These are phyloP conservation scores for Berghia stephanieae DNA, from an alignment of 1,140 invertebrate genomes.

Conservation along the genomic window DNA sequence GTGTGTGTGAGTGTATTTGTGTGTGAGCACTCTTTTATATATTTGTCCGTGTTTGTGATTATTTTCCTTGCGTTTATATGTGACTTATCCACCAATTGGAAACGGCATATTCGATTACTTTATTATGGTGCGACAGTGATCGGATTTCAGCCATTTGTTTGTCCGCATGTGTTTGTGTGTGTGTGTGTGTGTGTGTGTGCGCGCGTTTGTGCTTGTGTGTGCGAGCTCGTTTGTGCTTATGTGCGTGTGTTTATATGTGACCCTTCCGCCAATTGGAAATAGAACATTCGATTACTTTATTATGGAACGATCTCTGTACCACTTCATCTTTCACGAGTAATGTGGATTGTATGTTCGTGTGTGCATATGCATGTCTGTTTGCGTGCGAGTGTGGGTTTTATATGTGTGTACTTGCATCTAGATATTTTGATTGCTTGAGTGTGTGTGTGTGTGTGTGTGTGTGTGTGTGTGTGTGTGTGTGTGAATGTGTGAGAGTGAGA, in stretches of 20 bases:
- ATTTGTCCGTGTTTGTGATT: not conserved
- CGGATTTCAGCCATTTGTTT: not conserved
- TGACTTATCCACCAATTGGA: too few species aligned
- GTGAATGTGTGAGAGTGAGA: slow-evolving; percentile 23
- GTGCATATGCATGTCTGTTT: not conserved
- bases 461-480: slow-evolving; percentile 25
- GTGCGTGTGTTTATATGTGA: too few species aligned
- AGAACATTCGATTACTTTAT: too few species aligned
- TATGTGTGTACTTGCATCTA: not conserved
- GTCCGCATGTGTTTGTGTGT: not conserved
- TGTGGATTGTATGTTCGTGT: not conserved
- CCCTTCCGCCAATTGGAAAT: too few species aligned
- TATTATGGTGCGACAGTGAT: too few species aligned
- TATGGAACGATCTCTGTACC: too few species aligned
- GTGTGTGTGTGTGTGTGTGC: slow-evolving; percentile 4
- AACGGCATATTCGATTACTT: too few species aligned
- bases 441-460: slow-evolving; percentile 29
- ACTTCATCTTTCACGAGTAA: too few species aligned
- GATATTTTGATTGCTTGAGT: not conserved
- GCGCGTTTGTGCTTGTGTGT: not conserved
- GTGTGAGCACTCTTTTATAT: too few species aligned
- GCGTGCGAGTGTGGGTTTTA: not conserved
- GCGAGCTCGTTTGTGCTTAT: too few species aligned
- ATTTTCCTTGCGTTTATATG: not conserved
- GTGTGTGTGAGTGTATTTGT: not conserved